Base-by-base conservation (phyloP, 2,113 vertebrate species). In the Nerophis ophidion region DNA sequence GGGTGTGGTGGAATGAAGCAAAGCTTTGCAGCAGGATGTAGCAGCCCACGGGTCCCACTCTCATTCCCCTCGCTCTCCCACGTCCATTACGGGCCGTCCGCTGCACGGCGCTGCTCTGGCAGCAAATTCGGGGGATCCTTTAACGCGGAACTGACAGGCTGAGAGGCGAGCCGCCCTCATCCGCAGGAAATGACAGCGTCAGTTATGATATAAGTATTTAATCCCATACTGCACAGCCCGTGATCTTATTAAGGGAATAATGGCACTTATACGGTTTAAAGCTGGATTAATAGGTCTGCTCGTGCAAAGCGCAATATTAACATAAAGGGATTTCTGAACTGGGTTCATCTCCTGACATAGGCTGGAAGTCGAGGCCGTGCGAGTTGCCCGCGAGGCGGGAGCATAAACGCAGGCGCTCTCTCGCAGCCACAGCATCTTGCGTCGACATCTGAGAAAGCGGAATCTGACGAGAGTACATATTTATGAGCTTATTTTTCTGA, bases 181-280 rank as follows among this genome's bases (percentile, higher is more conserved):
- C 84, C 81, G 60, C 72, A 48, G 85, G 83, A 88, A 89, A 86
- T 89, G 81, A 88, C 86, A 85, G 83, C 77, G 86, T 86, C 85
- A 86, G 88, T 90, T 90, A 86, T 86, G 86, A 88, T 90, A 84
- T 88, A 88, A 91, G 89, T 85, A 85, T 89, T 89, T 89, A 91
- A 91, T 91, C 90, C 89, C 74, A 84, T 89, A 89, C 84, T 81
- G 86, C 88, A 85, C 85, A 90, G 84, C 83, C 88, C 75, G 77
- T 90, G 89, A 90, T 90, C 88, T 89, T 90, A 91, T 91, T 91
- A 90, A 84, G 86, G 86, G 86, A 88, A 91, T 90, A 91, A 90
- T 89, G 82, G 82, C 85, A 88, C 77, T 90, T 89, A 90, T 83
- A 79, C 84, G 77, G 86, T 85, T 38, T 89, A 89, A 88, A 89